Base-by-base conservation (phyloP, 2,113 vertebrate genomes). In the Heteronetta atricapilla region DNA sequence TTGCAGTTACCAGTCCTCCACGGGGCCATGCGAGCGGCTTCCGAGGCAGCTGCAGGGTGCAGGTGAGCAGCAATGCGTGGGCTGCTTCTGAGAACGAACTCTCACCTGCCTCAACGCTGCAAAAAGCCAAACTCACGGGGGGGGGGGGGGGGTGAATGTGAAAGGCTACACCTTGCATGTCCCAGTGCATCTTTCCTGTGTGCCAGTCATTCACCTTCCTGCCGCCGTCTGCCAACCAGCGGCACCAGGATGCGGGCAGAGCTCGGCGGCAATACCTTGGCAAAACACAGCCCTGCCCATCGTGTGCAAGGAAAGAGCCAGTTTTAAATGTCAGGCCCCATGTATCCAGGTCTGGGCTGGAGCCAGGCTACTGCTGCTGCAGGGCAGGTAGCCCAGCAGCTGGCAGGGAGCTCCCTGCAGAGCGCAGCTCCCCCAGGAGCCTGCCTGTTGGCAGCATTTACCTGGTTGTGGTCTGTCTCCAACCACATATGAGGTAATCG, bases 401-500 rank as follows among this genome's bases (percentile, higher is more conserved):
- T 1, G 3, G 3, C 40, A 6, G 5, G 34, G 44, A 66, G 67
- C 72, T 90, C 72, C 72, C 44, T 26, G 42, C 7, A 56, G 58
- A 20, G 13, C n/a, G 56, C 1, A 1, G 42, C 70, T 8, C 40
- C 46, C 44, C 63, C 3, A 3, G 42, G 60, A 86, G 56, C 29
- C 26, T 1, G 3, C 25, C 40, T 1, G 1, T 0, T 11, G 18
- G 15, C 38, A 44, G 23, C 8, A 8, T 6, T 76, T 96, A 98
- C 98, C 97, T 95, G 97, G 10, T 87, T 92, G 34, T 75, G 59
- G n/a, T 94, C 95, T 2, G 62, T 62, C 6, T 97, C 97, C 22
- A 34, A 36, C 70, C 36, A 93, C 55, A 80, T 73, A 52, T 98
- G 98, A 93, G 98, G 96, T 40, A 98, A 95, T 33, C 74, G 97